Evolutionary conservation across 2,797 vertebrate genomes (phyloP), one percentile per base, ranked within the genome.

Genomic region (Sebastes nivosus): DNA sequence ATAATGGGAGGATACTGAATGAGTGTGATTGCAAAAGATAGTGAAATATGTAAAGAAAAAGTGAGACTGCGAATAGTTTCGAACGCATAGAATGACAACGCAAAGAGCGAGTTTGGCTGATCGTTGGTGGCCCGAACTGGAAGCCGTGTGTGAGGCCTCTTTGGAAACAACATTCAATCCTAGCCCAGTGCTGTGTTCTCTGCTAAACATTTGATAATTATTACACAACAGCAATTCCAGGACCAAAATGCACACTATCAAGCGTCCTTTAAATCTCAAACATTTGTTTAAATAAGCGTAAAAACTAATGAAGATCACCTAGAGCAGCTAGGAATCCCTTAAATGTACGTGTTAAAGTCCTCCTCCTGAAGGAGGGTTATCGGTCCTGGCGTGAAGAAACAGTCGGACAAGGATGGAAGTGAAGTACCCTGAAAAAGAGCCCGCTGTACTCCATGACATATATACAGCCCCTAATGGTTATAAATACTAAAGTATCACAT

Each of bases 401-500:
- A 85, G 76, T 80, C 65, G 12, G 85, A 87, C 89, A 89, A 90
- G 86, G 91, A 90, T 88, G 52, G 85, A 87, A 84, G 87, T 73
- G 91, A 96, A 95, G 88, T 94, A 89, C 84, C 84, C 87, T 92
- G 87, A 92, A 92, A 94, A 95, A 91, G 80, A 89, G 77, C 58
- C 67, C 2, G 75, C 87, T 73, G 87, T 88, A 90, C 89, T 87
- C 74, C 72, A 75, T 94, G 90, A 95, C 92, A 93, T 86, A 94
- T 92, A 92, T 93, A 92, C 85, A 66, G 75, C 69, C 87, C 79
- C 88, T 93, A 93, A 94, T 92, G 91, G 93, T 95, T 95, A 95
- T 93, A 95, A 94, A 95, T 95, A 94, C 92, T 88, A 76, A 93
- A 84, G 83, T 63, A 90, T 93, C 93, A 91, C 93, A 90, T 67